phyloP scores from a whole-genome alignment of 2,888 invertebrate species.

The Pollenia angustigena region DNA sequence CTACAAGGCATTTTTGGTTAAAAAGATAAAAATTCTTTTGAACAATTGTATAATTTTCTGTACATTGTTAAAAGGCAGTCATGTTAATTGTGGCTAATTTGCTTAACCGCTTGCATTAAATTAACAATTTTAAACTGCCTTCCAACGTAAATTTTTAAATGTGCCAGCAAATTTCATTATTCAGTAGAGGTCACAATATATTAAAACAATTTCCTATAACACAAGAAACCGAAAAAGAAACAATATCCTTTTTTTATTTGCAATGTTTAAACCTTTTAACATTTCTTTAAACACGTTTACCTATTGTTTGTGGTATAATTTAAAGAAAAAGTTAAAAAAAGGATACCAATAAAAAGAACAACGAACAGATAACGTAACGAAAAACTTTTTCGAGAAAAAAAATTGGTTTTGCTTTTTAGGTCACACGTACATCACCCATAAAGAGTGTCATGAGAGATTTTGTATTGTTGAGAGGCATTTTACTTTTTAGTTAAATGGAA shows the following conservation, averaged over 20 bases:
- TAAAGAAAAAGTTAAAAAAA: constrained; percentile 1
- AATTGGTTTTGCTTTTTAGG: constrained; percentile 37
- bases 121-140: not conserved
- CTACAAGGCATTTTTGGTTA: not conserved
- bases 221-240: not conserved
- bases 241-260: not conserved
- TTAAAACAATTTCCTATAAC: not conserved
- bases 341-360: not conserved
- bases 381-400: not conserved
- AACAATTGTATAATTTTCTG: not conserved
- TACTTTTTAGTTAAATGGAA: constrained; percentile 24
- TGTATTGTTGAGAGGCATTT: constrained; percentile 21
- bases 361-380: constrained; percentile 1
- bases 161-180: not conserved
- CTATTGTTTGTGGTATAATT: constrained; percentile 26
- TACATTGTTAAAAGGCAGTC: constrained; percentile 9
- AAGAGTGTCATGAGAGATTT: constrained; percentile 43
- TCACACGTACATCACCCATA: constrained; percentile 55
- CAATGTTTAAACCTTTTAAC: not conserved
- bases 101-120: constrained; percentile 4
- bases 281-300: constrained; percentile 7
- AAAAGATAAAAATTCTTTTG: not conserved
- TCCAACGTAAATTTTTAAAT: not conserved
- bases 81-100: constrained; percentile 59
- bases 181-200: not conserved